These are phyloP conservation scores for Aeoliscus strigatus DNA, from an alignment of 2,797 vertebrate species.

Conservation along the genomic window DNA sequence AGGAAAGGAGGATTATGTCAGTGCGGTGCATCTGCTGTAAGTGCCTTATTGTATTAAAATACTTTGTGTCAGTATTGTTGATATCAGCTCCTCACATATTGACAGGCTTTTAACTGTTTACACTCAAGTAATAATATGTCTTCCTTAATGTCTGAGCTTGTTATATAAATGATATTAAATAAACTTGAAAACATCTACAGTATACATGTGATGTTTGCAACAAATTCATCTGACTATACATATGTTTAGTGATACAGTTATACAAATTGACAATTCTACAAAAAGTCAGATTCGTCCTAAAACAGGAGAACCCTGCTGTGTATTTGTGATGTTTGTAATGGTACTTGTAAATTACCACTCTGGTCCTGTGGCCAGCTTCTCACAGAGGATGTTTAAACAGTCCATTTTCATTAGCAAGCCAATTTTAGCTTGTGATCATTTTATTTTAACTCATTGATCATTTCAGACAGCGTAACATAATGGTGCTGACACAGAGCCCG, in stretches of 20 bases:
- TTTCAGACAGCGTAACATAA: conserved; percentile 84
- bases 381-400: conserved; percentile 72
- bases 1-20: conserved; percentile 31
- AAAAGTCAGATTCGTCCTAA: conserved; percentile 1
- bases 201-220: conserved; percentile 4
- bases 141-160: conserved; percentile 33
- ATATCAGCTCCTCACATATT: conserved; percentile 36
- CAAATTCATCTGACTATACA: not conserved
- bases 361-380: conserved; percentile 62
- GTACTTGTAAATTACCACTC: conserved; percentile 58
- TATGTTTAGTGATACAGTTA: not conserved
- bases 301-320: not conserved
- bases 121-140: conserved; percentile 21
- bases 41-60: conserved; percentile 63
- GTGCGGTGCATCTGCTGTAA: conserved; percentile 40
- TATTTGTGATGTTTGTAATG: conserved; percentile 40
- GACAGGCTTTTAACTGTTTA: conserved; percentile 40
- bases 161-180: conserved; percentile 51
- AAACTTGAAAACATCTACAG: conserved; percentile 33
- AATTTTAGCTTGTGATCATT: conserved; percentile 93
- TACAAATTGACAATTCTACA: not conserved
- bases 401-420: conserved; percentile 90
- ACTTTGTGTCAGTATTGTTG: conserved; percentile 36
- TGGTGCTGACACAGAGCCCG: conserved; percentile 81
- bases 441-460: conserved; percentile 90